Evolutionary conservation across 2,888 invertebrate species (phyloP), one percentile per base, ranked within the genome.

Genomic region (Sabatieria punctata): DNA sequence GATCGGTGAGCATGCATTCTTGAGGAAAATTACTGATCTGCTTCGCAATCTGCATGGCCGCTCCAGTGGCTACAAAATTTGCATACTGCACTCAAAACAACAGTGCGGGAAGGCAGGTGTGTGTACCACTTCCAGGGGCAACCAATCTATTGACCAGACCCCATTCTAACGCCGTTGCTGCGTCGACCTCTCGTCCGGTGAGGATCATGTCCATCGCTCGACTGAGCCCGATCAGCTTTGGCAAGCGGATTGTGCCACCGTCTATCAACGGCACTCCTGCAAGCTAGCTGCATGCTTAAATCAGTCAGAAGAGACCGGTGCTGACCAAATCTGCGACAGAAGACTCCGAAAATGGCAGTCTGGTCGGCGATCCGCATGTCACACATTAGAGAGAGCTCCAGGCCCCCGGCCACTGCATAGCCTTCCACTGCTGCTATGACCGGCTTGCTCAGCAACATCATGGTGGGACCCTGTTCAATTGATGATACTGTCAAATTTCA

Each of bases 371-470:
- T 75, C 41, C 91, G 74, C 25, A 91, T 66, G 65, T 95, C 93
- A 69, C 89, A 91, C 70, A 86, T 78, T 2, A 89, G 67, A 0
- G 91, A 83, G 49, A 95, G 70, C 65, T 93, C 91, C 49, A 93
- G 74, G 0, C 91, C 93, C 54, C 72, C 82, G 1, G 85, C 91
- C 1, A 89, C 82, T 4, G 86, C 83, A 65, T 80, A 86, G 0
- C 93, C 93, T 57, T 77, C 78, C 1, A 93, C 74, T 0, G 85
- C 83, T n/a, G 85, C 89, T 50, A 93, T 77, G 11, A 88, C 75
- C 0, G 86, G 84, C 67, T 95, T 95, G 49, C 76, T 78, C 43
- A 80, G 75, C 43, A 78, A 71, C 47, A 79, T 77, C 41, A 78
- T 70, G 1, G 77, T 75, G 3, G 80, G 78, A 1, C 76, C 75